Evolutionary conservation across 2,113 vertebrate genomes (phyloP).

Genomic region (Oxyruncus cristatus): DNA sequence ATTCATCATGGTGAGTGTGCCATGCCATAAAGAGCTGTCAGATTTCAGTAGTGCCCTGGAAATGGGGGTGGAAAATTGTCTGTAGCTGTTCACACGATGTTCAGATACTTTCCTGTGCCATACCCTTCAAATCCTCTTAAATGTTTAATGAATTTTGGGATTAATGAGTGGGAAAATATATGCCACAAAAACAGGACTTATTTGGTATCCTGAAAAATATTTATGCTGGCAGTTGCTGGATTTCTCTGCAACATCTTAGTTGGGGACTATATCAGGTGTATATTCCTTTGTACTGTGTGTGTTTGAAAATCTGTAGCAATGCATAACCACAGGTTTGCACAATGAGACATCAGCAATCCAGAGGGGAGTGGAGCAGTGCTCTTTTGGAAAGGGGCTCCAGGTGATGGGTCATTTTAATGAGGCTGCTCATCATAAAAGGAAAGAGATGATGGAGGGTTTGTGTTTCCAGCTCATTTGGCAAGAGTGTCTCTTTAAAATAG

Average conservation of each 20-base stretch:
- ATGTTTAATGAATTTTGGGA: background rate
- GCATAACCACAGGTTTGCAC: background rate
- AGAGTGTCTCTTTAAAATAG: background rate
- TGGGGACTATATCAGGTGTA: background rate
- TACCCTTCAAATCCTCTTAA: background rate
- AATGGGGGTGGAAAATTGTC: background rate
- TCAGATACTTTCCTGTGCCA: background rate
- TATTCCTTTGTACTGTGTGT: background rate
- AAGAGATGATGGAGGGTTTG: background rate
- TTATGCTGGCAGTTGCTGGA: background rate
- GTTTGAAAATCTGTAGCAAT: background rate
- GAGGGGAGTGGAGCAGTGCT: background rate
- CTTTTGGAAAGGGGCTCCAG: background rate
- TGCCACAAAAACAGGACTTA: background rate
- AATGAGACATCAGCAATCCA: background rate
- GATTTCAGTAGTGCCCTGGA: background rate
- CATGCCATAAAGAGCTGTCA: background rate
- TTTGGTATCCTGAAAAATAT: background rate
- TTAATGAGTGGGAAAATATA: background rate
- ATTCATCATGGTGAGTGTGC: constrained; percentile 93
- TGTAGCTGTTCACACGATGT: background rate
- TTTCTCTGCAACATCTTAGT: background rate
- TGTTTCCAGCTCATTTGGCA: background rate
- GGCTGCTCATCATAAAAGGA: background rate
- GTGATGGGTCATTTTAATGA: background rate